A percentile compares a stretch with the other conserved stretches of the same genome.
Conservation (phyloP, 2,797 vertebrate genomes). For the Brotogeris chrysoptera region DNA sequence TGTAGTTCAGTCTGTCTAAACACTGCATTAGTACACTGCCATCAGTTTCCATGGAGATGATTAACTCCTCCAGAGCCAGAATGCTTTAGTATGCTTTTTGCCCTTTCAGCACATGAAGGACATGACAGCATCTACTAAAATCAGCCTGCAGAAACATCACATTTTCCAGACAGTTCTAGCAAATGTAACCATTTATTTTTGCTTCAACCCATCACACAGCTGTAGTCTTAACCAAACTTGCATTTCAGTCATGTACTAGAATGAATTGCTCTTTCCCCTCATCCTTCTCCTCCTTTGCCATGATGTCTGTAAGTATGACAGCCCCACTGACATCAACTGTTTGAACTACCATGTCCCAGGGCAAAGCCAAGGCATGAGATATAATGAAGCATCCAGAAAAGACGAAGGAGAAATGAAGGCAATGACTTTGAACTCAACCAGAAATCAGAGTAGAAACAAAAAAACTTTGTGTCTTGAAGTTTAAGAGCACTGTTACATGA, state of each 20-base stretch:
- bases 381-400: background rate
- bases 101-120: background rate
- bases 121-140: background rate
- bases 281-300: background rate
- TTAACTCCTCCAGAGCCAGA: conserved; percentile 73
- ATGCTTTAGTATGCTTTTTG: conserved; percentile 3
- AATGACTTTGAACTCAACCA: background rate
- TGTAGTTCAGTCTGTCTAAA: conserved; percentile 78
- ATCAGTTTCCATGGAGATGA: conserved; percentile 82
- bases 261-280: background rate
- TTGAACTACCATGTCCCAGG: background rate
- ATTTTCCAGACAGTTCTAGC: conserved; percentile 22
- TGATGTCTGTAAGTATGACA: background rate
- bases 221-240: background rate
- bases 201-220: background rate
- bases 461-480: background rate
- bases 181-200: background rate
- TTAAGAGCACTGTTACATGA: background rate
- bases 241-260: background rate
- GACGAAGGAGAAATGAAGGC: background rate
- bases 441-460: background rate
- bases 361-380: background rate
- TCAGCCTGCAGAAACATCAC: background rate
- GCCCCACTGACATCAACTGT: background rate
- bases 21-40: conserved; percentile 69